A percentile compares a stretch with the other conserved stretches of the same genome.
phyloP scores from a whole-genome alignment of 2,113 vertebrate species.

The Arenaria interpres region DNA sequence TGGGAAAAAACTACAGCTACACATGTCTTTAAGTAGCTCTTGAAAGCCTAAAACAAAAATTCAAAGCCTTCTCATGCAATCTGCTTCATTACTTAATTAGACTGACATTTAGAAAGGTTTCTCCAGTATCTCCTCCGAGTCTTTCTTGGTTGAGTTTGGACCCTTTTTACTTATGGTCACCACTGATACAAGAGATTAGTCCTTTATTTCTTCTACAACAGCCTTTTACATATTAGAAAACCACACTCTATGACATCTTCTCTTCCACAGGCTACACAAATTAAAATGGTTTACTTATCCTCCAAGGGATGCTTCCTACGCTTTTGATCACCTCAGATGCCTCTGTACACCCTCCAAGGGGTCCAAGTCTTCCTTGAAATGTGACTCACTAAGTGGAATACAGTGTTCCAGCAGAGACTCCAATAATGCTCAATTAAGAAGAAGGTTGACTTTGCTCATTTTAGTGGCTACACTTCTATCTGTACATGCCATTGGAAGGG shows the following conservation, averaged over 20 bases:
- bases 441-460: background rate
- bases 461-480: background rate
- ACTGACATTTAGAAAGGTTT: background rate
- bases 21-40: background rate
- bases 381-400: background rate
- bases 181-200: background rate
- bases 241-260: background rate
- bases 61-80: background rate
- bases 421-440: background rate
- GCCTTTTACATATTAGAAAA: background rate
- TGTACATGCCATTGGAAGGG: background rate
- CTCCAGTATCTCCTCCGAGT: background rate
- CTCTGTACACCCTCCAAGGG: background rate
- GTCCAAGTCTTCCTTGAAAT: background rate
- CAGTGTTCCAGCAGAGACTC: background rate
- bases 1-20: background rate
- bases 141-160: background rate
- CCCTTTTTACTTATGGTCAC: background rate
- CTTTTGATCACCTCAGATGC: background rate
- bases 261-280: background rate
- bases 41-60: background rate
- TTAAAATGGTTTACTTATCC: background rate
- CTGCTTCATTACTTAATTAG: background rate
- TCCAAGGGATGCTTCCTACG: background rate
- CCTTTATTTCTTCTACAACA: background rate